Percentiles rank a stretch among this genome's conserved stretches.
These are phyloP conservation scores for Cryptocephalus primarius DNA, from an alignment of 2,888 invertebrate species.

Conservation along the genomic window DNA sequence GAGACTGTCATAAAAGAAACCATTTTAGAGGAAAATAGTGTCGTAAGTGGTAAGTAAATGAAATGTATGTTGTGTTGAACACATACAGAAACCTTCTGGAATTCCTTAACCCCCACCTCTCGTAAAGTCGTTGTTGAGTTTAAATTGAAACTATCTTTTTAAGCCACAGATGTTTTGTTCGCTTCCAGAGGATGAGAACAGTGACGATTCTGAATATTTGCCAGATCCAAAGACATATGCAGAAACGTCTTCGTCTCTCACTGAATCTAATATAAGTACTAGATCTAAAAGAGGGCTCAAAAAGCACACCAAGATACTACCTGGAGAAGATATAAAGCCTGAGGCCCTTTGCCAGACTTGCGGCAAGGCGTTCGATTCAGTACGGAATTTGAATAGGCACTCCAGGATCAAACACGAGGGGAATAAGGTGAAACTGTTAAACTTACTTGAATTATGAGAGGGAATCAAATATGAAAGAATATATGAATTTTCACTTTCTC, in stretches of 20 bases:
- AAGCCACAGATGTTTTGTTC: too few species aligned
- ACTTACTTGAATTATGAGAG: background rate
- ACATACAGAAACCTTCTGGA: too few species aligned
- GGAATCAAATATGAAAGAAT: too few species aligned
- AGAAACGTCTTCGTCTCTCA: slow-evolving; percentile 8
- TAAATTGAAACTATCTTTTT: too few species aligned
- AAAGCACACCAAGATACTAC: slow-evolving; percentile 14
- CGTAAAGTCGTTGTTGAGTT: too few species aligned
- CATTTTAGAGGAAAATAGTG: slow-evolving; percentile 5
- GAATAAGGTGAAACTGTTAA: slow-evolving; percentile 13
- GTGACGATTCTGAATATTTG: slow-evolving; percentile 30
- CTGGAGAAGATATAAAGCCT: slow-evolving; percentile 24
- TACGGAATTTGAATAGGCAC: slow-evolving; percentile 28
- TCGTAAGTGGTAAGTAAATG: background rate
- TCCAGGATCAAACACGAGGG: slow-evolving; percentile 24
- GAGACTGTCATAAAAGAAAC: slow-evolving; percentile 2
- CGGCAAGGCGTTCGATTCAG: slow-evolving; percentile 25
- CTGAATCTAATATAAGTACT: slow-evolving; percentile 12
- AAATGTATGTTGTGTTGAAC: too few species aligned
- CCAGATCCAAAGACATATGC: slow-evolving; percentile 30
- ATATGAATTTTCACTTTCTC: too few species aligned
- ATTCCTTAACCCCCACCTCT: too few species aligned
- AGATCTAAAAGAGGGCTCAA: slow-evolving; percentile 16
- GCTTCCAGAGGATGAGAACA: slow-evolving; percentile 16
- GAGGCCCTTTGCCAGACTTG: slow-evolving; percentile 28